These are phyloP conservation scores for Cassiopea xamachana DNA, from an alignment of 30 jellyfish, hydroid and myxozoan species.

Conservation along the genomic window DNA sequence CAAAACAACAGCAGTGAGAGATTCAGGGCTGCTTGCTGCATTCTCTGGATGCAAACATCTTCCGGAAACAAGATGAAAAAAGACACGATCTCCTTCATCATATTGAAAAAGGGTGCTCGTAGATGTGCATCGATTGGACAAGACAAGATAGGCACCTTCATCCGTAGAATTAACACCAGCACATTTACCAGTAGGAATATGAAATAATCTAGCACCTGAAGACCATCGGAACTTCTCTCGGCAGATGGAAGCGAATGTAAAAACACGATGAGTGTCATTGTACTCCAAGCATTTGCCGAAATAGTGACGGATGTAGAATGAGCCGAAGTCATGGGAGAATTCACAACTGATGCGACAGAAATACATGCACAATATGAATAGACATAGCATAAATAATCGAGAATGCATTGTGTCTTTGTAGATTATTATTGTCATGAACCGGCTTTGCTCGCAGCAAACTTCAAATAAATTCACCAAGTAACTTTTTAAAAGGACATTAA, in stretches of 20 bases:
- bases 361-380: too few relatives aligned
- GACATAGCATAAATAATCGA: too few relatives aligned
- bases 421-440: too few relatives aligned
- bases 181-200: slow-evolving; percentile 40
- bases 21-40: not conserved
- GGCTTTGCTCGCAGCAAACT: too few relatives aligned
- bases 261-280: not conserved
- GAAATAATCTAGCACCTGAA: slow-evolving; percentile 43
- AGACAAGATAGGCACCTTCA: slow-evolving; percentile 26
- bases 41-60: slow-evolving; percentile 32
- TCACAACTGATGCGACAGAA: too few relatives aligned
- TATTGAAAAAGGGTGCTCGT: slow-evolving; percentile 57
- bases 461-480: too few relatives aligned
- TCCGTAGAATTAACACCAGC: not conserved
- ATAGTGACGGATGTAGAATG: slow-evolving; percentile 43
- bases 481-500: too few relatives aligned
- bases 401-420: too few relatives aligned
- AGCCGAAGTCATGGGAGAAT: not conserved
- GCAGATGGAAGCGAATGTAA: slow-evolving; percentile 28
- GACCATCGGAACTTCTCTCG: slow-evolving; percentile 56
- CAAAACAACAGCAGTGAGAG: slow-evolving; percentile 1
- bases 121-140: slow-evolving; percentile 30
- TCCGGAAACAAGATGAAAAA: slow-evolving; percentile 36
- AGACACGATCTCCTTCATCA: not conserved
- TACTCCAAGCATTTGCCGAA: slow-evolving; percentile 39